Conservation (phyloP, 2,888 invertebrate species). For the Ariolimax columbianus region DNA sequence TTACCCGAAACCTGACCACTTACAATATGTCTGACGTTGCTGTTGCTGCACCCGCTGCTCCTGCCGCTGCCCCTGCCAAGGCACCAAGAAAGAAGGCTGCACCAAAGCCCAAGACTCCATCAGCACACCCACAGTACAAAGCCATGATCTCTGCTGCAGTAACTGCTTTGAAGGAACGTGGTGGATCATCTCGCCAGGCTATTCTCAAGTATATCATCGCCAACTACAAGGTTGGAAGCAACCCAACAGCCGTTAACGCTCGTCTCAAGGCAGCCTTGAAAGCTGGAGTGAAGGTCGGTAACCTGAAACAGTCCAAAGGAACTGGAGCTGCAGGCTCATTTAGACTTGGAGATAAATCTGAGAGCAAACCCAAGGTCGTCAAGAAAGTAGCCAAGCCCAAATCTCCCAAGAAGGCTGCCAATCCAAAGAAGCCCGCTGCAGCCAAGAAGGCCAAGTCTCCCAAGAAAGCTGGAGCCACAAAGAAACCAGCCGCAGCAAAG, state of each 20-base stretch:
- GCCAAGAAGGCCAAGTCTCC: constrained; percentile 47
- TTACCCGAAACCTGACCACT: background rate
- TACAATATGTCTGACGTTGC: constrained; percentile 5
- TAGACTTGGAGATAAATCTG: constrained; percentile 54
- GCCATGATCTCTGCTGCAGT: background rate
- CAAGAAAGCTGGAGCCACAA: constrained; percentile 20
- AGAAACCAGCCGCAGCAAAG: constrained; percentile 14
- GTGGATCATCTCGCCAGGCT: constrained; percentile 28
- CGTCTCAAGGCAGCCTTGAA: constrained; percentile 64
- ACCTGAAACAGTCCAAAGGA: constrained; percentile 50
- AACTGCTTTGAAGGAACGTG: constrained; percentile 19
- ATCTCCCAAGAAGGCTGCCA: constrained; percentile 43
- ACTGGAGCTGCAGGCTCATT: constrained; percentile 58
- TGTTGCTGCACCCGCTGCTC: background rate
- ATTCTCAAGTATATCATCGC: constrained; percentile 42
- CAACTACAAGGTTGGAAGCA: constrained; percentile 72
- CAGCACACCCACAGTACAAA: constrained; percentile 18
- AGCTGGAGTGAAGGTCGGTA: constrained; percentile 64
- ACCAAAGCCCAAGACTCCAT: background rate
- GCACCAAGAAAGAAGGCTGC: background rate
- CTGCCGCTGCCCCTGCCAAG: constrained; percentile 14
- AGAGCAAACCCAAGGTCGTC: constrained; percentile 42
- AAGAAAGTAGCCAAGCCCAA: constrained; percentile 50
- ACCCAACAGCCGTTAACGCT: constrained; percentile 58
- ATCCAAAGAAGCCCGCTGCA: constrained; percentile 41